phyloP scores from a whole-genome alignment of 2,797 vertebrate species.

The Takifugu ocellatus region DNA sequence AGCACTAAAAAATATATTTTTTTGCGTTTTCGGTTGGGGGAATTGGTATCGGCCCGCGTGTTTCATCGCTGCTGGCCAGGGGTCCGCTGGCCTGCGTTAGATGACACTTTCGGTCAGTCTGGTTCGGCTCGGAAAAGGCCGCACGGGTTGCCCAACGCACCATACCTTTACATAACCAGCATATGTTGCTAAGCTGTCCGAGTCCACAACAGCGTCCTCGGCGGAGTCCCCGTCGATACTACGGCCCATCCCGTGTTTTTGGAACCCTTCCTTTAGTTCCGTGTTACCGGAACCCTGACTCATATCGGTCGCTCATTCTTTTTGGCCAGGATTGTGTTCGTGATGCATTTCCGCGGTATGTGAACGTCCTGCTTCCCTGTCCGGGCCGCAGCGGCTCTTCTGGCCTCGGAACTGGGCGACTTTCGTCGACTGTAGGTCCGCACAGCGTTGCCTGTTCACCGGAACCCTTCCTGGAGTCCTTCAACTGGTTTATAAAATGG shows the following conservation, averaged over 20 bases:
- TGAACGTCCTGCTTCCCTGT: slow-evolving; percentile 7
- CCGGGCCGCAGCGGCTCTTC: slow-evolving; percentile 12
- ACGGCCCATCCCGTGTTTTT: neutral
- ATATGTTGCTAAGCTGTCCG: neutral
- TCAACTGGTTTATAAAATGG: slow-evolving; percentile 26
- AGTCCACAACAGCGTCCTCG: accelerated
- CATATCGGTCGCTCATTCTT: slow-evolving; percentile 16
- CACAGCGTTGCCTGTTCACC: neutral
- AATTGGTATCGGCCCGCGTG: too few relatives aligned
- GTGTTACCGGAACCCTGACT: slow-evolving; percentile 44
- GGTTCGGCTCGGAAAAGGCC: slow-evolving; percentile 26
- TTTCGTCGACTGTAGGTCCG: neutral
- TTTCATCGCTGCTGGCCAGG: too few relatives aligned
- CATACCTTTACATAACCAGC: slow-evolving; percentile 2
- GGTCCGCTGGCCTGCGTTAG: slow-evolving; percentile 3
- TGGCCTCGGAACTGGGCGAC: neutral
- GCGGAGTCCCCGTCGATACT: neutral
- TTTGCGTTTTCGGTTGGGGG: too few relatives aligned
- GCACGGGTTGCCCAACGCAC: slow-evolving; percentile 32
- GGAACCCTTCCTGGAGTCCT: slow-evolving; percentile 17
- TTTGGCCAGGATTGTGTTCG: slow-evolving; percentile 13
- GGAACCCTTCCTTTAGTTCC: neutral
- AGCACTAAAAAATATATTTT: too few relatives aligned
- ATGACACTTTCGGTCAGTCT: slow-evolving; percentile 21
- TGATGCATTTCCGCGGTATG: slow-evolving; percentile 55